Evolutionary conservation across 2,888 invertebrate species (phyloP), one percentile per base, ranked within the genome.

Genomic region (Melanchra persicariae): DNA sequence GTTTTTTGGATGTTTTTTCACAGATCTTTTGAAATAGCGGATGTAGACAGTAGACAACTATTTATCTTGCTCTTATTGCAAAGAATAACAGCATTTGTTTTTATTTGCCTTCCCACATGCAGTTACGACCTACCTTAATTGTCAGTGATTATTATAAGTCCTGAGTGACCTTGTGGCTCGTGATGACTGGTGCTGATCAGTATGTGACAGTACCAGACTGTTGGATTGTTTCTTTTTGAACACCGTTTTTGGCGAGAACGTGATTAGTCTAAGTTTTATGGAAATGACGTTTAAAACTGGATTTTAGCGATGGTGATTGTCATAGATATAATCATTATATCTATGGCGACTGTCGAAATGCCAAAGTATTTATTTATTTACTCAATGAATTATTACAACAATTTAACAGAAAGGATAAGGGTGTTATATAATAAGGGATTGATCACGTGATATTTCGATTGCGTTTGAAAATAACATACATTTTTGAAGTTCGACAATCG

Each of bases 131-230:
- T 82, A 67, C 83, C 74, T 76, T 88, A 89, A 87, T 87, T 80
- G 76, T 79, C n/a, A 70, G 74, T 70, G 81, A 89, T 87, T 85
- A 88, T 83, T 77, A 80, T 64, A 81, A 74, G 89, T 87, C 89
- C 88, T 82, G 58, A 47, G 59, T 76, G 87, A 89, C 90, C 88
- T 90, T 87, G 88, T 65, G 58, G 37, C 12, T 49, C 65, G 57
- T 34, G 45, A 74, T 78, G 75, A 81, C 71, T 78, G 81, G 72
- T 74, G 75, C 67, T 67, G 69, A 45, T 63, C 64, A 72, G 45
- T 69, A 69, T 59, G 71, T 70, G 76, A 74, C 80, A 74, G 77
- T 79, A 74, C 70, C 60, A 62, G 47, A 67, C 40, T 19, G 63
- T 57, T 58, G 54, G 49, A 47, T 63, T 67, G 54, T 71, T 79